phyloP scores from a whole-genome alignment of 2,797 vertebrate genomes.

The Gambusia yucatana region DNA sequence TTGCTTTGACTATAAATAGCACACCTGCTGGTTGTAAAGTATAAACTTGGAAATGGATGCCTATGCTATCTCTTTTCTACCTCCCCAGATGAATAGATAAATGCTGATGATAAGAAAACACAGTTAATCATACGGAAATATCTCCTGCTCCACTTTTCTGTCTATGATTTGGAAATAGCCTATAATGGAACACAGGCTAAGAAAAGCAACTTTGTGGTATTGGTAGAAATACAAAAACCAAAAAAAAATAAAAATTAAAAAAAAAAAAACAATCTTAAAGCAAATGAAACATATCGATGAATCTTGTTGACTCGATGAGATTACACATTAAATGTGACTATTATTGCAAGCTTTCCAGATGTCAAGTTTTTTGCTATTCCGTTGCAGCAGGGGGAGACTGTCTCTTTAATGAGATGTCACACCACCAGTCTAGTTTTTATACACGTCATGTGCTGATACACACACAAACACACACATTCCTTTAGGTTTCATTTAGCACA shows the following conservation, averaged over 20 bases:
- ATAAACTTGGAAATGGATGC: slow-evolving; percentile 51
- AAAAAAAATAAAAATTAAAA: not conserved
- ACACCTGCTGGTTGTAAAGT: slow-evolving; percentile 31
- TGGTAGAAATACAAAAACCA: not conserved
- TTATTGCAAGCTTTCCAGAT: slow-evolving; percentile 14
- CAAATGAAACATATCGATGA: not conserved
- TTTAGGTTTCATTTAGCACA: not conserved
- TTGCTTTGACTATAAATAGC: slow-evolving; percentile 64
- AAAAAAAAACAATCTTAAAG: not conserved
- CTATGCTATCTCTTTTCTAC: slow-evolving; percentile 10
- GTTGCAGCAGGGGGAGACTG: slow-evolving; percentile 17
- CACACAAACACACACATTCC: slow-evolving; percentile 3
- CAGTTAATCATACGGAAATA: not conserved
- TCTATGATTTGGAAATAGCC: not conserved
- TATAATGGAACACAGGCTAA: not conserved
- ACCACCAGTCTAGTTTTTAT: slow-evolving; percentile 38
- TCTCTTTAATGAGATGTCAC: slow-evolving; percentile 54
- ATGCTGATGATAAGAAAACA: not conserved
- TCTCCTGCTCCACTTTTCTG: not conserved
- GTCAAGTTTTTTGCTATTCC: slow-evolving; percentile 12
- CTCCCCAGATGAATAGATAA: not conserved
- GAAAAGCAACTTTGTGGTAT: not conserved
- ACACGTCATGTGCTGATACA: slow-evolving; percentile 20
- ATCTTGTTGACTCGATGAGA: not conserved
- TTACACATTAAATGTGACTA: not conserved